Evolutionary conservation across 35 echinoderm and acorn worm genomes (phyloP), one percentile per base, ranked within the genome.

Genomic region (Holothuria glaberrima): DNA sequence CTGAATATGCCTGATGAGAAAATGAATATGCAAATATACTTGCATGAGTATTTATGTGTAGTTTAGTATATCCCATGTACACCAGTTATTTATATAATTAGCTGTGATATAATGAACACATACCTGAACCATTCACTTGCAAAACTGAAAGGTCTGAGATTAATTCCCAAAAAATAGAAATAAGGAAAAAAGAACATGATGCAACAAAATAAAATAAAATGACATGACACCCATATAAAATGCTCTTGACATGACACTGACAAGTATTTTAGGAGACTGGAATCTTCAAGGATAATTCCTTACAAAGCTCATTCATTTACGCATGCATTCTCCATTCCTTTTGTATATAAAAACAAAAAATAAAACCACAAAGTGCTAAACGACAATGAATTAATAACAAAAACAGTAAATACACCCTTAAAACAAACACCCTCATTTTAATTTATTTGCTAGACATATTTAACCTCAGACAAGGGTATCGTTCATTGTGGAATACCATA

Each of bases 71-170:
- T 54, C 50, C 50, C 50, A 9, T 54, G 13, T 54, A 2, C 50
- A 54, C 50, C 50, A 54, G 16, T 54, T 5, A 20, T n/a, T n/a
- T n/a, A 69, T 21, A 69, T 1, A 26, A 6, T 1, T 9, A 28
- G 48, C 21, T 27, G 79, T 82, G 46, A n/a, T 46, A 44, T 78
- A 59, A 58, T 82, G 79, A n/a, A 14, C 24, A 81, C 77, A 21
- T 82, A 82, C 79, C 79, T 82, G 79, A 82, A 82, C 79, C 71
- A 75, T n/a, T 75, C 71, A 21, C 71, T 75, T 32, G 71, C 71
- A 35, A 75, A 75, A 75, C 34, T 75, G 44, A 75, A 75, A 45
- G 71, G 71, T 38, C 71, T 75, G 71, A 75, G 71, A 75, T 75
- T 32, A 45, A n/a, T 21, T n/a, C 71, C 50, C 50, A 54, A 54